Conservation (phyloP, 2,113 vertebrate species). For the Glaucomys volans region DNA sequence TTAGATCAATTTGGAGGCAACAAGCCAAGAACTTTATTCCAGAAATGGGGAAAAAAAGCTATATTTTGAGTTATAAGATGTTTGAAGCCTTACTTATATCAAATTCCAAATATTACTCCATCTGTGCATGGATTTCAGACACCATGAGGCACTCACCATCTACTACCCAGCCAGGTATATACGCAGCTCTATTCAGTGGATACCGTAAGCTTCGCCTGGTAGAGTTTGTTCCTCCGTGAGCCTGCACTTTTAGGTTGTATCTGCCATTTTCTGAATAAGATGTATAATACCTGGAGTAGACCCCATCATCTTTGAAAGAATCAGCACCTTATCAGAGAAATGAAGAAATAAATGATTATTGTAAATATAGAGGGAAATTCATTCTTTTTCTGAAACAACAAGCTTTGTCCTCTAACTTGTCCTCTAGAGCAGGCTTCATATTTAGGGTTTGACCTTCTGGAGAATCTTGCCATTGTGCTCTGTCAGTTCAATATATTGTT, state of each 20-base stretch:
- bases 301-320: slow-evolving; percentile 84
- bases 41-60: neutral
- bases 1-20: neutral
- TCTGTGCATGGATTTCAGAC: neutral
- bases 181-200: slow-evolving; percentile 56
- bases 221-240: slow-evolving; percentile 46
- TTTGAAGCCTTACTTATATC: neutral
- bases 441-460: neutral
- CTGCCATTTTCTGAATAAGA: slow-evolving; percentile 76
- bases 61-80: slow-evolving; percentile 21
- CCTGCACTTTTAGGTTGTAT: slow-evolving; percentile 87
- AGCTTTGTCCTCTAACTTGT: neutral
- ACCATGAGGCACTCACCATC: slow-evolving; percentile 76
- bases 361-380: neutral
- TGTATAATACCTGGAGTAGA: slow-evolving; percentile 88
- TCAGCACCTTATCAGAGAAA: slow-evolving; percentile 85
- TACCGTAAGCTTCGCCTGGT: neutral
- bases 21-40: neutral
- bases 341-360: slow-evolving; percentile 16
- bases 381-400: neutral
- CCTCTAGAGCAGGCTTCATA: neutral
- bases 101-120: neutral
- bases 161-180: slow-evolving; percentile 84
- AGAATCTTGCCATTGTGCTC: neutral
- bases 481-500: neutral